phyloP scores from a whole-genome alignment of 2,888 invertebrate species.

The Microchrysa polita region DNA sequence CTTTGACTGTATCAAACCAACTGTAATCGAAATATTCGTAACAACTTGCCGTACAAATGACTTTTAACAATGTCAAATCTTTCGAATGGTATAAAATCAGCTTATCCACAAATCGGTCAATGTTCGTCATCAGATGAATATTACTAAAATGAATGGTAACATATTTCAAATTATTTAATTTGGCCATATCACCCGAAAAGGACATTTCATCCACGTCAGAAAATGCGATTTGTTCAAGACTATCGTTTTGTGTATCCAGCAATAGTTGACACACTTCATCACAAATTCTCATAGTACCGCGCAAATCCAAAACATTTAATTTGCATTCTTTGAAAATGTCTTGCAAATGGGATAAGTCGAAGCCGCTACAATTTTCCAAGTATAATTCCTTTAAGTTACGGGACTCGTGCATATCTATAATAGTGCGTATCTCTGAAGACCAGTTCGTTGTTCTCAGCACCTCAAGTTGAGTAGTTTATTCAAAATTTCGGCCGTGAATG shows the following conservation, averaged over 20 bases:
- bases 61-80: neutral
- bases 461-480: no score
- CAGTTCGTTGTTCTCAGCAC: no score
- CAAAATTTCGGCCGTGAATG: neutral
- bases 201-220: neutral
- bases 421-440: no score
- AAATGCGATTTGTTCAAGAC: neutral
- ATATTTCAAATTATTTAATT: constrained; percentile 2
- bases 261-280: neutral
- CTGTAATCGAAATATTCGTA: no score
- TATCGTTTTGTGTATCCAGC: constrained; percentile 14
- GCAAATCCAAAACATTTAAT: constrained; percentile 2
- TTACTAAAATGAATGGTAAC: neutral
- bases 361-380: no score
- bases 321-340: neutral
- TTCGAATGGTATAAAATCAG: constrained; percentile 9
- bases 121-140: neutral
- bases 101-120: neutral
- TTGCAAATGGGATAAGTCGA: no score
- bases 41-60: neutral
- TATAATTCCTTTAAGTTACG: no score
- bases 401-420: no score
- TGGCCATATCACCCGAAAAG: neutral
- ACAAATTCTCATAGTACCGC: neutral
- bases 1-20: no score